These are phyloP conservation scores for Fistularia tabacaria DNA, from an alignment of 2,797 vertebrate genomes.

Conservation along the genomic window DNA sequence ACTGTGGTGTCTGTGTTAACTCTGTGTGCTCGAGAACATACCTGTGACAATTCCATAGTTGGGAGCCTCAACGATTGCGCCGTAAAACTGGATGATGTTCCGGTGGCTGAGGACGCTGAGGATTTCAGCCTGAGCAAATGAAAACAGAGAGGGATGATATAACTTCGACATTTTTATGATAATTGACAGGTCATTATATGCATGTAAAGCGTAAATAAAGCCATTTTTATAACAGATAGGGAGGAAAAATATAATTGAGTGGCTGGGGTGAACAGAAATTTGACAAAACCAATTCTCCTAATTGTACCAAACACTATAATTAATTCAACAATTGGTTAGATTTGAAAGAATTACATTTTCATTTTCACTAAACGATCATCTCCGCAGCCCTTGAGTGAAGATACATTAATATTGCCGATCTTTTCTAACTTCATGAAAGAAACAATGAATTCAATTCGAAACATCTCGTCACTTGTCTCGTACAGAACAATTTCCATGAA, in stretches of 20 bases:
- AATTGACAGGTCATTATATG: too few species aligned
- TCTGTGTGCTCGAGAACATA: conserved; percentile 58
- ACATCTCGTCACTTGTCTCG: conserved; percentile 45
- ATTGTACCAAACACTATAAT: conserved; percentile 64
- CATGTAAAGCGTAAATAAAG: too few species aligned
- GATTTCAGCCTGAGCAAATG: conserved; percentile 86
- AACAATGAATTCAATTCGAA: conserved; percentile 45
- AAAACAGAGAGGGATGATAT: conserved; percentile 16
- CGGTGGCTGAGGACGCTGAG: conserved; percentile 97
- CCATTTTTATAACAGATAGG: too few species aligned
- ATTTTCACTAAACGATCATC: conserved; percentile 52
- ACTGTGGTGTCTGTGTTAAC: background rate
- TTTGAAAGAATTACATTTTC: conserved; percentile 59
- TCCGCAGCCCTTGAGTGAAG: conserved; percentile 53
- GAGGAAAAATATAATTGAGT: background rate
- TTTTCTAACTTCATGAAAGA: conserved; percentile 53
- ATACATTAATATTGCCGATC: conserved; percentile 57
- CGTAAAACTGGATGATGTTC: conserved; percentile 98
- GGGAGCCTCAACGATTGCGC: conserved; percentile 90
- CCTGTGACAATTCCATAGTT: conserved; percentile 98
- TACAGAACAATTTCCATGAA: conserved; percentile 44
- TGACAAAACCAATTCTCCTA: conserved; percentile 56
- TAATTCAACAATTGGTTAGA: conserved; percentile 56
- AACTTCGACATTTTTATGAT: background rate
- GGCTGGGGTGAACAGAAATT: conserved; percentile 18